Evolutionary conservation across 2,888 invertebrate genomes (phyloP).

Genomic region (Ischnus inquisitorius): DNA sequence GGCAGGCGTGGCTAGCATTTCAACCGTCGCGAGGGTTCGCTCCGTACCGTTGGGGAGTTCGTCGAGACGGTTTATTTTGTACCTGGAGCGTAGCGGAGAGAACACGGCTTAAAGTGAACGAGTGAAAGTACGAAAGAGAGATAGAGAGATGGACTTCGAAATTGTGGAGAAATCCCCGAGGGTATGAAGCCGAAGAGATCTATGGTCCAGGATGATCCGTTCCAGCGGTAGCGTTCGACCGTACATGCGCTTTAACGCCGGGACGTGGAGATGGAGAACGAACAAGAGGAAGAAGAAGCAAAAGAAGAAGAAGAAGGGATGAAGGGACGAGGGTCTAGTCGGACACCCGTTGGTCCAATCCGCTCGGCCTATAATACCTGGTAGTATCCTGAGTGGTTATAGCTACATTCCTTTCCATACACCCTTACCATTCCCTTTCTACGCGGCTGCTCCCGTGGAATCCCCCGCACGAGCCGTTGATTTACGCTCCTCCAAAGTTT

Average conservation of each 20-base stretch:
- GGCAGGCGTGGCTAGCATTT: constrained; percentile 3
- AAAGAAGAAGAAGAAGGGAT: constrained; percentile 1
- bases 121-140: constrained; percentile 30
- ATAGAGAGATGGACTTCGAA: constrained; percentile 52
- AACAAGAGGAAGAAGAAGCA: background rate
- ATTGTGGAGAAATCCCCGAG: constrained; percentile 63
- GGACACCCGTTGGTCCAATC: constrained; percentile 36
- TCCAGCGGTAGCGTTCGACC: constrained; percentile 37
- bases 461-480: constrained; percentile 75
- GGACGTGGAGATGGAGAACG: background rate
- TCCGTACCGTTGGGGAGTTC: constrained; percentile 43
- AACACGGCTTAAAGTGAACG: constrained; percentile 17
- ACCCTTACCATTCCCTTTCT: constrained; percentile 20
- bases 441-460: constrained; percentile 63
- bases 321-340: constrained; percentile 36
- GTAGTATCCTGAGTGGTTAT: constrained; percentile 8
- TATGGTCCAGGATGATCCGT: constrained; percentile 56
- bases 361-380: constrained; percentile 37
- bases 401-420: constrained; percentile 18
- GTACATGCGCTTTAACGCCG: background rate
- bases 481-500: constrained; percentile 80
- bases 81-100: constrained; percentile 30
- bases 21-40: constrained; percentile 12
- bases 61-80: constrained; percentile 51
- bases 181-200: constrained; percentile 64